Evolutionary conservation across 2,113 vertebrate genomes (phyloP).

Genomic region (Seriola quinqueradiata): DNA sequence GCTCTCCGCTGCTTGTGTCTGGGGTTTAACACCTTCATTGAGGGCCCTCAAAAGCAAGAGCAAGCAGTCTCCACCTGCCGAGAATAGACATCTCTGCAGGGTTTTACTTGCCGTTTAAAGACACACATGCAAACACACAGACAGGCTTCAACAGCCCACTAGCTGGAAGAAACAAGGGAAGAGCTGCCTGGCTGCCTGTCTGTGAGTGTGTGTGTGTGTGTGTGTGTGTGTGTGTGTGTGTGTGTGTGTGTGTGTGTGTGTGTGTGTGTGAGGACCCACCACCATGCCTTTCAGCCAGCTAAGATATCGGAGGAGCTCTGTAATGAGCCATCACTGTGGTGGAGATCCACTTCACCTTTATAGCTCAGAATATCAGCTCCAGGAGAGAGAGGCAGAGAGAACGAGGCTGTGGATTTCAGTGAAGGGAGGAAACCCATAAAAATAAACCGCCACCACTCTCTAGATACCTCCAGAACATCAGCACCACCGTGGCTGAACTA

Average conservation of each 20-base stretch:
- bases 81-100: conserved; percentile 18
- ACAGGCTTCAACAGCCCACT: conserved; percentile 29
- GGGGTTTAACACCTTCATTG: conserved; percentile 41
- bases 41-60: conserved; percentile 33
- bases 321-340: conserved; percentile 50
- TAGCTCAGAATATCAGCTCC: conserved; percentile 7
- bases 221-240: conserved; percentile 6
- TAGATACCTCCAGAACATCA: conserved; percentile 41
- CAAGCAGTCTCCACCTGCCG: conserved; percentile 7
- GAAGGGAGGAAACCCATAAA: conserved; percentile 18
- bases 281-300: conserved; percentile 3
- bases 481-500: conserved; percentile 41
- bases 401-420: background rate
- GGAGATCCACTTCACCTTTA: conserved; percentile 41
- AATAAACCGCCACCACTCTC: conserved; percentile 24
- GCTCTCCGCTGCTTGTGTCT: conserved; percentile 17
- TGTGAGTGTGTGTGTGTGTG: background rate
- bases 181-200: conserved; percentile 1
- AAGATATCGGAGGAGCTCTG: conserved; percentile 8
- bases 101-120: conserved; percentile 34
- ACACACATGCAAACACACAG: conserved; percentile 30
- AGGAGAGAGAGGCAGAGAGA: background rate
- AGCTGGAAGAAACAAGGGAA: conserved; percentile 1
- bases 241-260: background rate
- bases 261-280: background rate